Evolutionary conservation across 2,797 vertebrate genomes (phyloP).

Genomic region (Diglossa cyanea): DNA sequence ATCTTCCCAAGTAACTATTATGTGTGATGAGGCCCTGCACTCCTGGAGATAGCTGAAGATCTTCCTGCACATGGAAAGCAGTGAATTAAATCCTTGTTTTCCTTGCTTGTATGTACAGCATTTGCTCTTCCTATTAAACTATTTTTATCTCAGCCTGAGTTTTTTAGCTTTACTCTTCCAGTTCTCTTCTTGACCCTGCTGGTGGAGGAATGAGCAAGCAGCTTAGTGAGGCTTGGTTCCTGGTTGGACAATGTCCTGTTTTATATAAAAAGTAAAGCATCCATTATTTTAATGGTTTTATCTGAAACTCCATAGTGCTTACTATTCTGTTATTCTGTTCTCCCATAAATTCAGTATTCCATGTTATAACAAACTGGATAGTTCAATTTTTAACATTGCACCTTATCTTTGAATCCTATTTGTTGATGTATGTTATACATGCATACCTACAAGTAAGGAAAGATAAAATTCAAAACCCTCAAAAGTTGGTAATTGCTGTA

Average conservation of each 20-base stretch:
- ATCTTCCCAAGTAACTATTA: not conserved
- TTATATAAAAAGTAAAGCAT: not conserved
- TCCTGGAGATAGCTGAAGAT: not conserved
- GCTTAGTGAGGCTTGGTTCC: not conserved
- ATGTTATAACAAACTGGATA: not conserved
- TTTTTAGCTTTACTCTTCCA: not conserved
- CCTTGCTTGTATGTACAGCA: not conserved
- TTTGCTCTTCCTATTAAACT: not conserved
- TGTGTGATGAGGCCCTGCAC: accelerated
- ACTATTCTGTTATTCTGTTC: not conserved
- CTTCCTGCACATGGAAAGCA: not conserved
- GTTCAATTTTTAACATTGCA: not conserved
- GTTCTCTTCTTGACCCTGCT: not conserved
- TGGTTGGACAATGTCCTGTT: not conserved
- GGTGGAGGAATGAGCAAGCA: not conserved
- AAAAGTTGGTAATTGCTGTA: not conserved
- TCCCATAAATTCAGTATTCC: not conserved
- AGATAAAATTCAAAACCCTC: not conserved
- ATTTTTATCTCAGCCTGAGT: not conserved
- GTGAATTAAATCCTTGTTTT: not conserved
- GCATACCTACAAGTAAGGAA: not conserved
- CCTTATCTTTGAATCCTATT: not conserved
- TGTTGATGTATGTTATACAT: not conserved
- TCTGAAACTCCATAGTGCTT: not conserved
- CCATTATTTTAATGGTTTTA: not conserved